A percentile compares a stretch with the other conserved stretches of the same genome.
Evolutionary conservation across 2,797 vertebrate genomes (phyloP).

Genomic region (Anisognathus igniventris): DNA sequence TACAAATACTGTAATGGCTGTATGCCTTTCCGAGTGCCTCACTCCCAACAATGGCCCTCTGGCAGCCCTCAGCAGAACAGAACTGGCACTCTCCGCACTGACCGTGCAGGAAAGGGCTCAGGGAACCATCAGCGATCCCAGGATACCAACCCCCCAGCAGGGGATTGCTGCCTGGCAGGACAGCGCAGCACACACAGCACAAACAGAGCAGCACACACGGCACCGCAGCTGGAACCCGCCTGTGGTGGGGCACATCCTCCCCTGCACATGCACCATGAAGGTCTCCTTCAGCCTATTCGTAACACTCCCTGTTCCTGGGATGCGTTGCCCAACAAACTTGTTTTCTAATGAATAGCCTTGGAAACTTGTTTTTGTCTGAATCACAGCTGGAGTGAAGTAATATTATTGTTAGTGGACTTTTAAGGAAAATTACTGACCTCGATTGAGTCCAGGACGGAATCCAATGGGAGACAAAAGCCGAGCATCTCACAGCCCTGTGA

Average conservation of each 20-base stretch:
- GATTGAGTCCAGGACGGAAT: not conserved
- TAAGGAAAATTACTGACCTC: not conserved
- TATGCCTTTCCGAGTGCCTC: fast-evolving
- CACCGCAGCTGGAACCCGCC: fast-evolving
- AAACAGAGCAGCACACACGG: too few relatives aligned
- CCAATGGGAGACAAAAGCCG: not conserved
- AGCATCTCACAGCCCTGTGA: too few relatives aligned
- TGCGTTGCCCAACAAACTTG: not conserved
- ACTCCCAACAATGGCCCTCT: fast-evolving
- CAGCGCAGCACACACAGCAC: not conserved
- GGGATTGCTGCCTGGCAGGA: fast-evolving
- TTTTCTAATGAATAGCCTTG: not conserved
- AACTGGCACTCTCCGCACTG: fast-evolving
- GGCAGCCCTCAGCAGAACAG: fast-evolving
- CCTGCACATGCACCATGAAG: fast-evolving
- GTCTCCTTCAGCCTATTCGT: not conserved
- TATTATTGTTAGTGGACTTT: not conserved
- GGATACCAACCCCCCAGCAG: not conserved
- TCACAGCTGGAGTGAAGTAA: not conserved
- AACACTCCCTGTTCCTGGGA: too few relatives aligned
- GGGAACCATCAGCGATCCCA: fast-evolving
- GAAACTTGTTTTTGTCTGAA: not conserved
- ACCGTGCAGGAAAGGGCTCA: fast-evolving
- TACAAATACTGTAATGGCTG: fast-evolving
- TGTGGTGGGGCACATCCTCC: fast-evolving